These are phyloP conservation scores for Petrocephalus schoutedeni DNA, from an alignment of 2,797 vertebrate species.

Conservation along the genomic window DNA sequence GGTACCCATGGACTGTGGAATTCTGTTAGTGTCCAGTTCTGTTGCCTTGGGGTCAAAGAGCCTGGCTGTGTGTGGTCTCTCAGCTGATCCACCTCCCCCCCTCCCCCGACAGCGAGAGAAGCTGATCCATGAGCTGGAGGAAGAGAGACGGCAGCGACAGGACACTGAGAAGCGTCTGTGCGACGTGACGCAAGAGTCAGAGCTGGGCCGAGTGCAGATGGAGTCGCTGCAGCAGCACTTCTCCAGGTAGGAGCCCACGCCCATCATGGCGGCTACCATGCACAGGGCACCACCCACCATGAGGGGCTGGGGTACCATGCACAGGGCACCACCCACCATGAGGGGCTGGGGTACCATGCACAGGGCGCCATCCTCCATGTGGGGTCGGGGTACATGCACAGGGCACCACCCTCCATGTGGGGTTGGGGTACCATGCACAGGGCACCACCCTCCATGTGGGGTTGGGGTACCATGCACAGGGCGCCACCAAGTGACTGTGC, in stretches of 20 bases:
- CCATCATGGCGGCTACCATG: neutral
- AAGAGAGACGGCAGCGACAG: slow-evolving; percentile 80
- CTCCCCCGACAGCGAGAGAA: slow-evolving; percentile 73
- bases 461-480: neutral
- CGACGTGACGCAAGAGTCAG: slow-evolving; percentile 79
- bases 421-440: neutral
- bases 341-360: neutral
- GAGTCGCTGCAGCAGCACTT: slow-evolving; percentile 78
- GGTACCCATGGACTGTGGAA: neutral
- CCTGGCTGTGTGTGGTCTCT: neutral
- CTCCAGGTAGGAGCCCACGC: slow-evolving; percentile 67
- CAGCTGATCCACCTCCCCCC: neutral
- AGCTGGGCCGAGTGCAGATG: slow-evolving; percentile 77
- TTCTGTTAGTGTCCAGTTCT: no score
- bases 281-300: neutral
- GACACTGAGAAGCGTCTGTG: slow-evolving; percentile 78
- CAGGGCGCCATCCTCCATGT: neutral
- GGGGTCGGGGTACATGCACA: neutral
- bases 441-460: neutral
- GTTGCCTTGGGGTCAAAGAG: neutral
- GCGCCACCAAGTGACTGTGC: neutral
- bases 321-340: neutral
- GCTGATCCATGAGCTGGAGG: slow-evolving; percentile 87
- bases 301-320: neutral
- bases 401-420: neutral